These are phyloP conservation scores for Acanthochromis polyacanthus DNA, from an alignment of 2,113 vertebrate species.

Conservation along the genomic window DNA sequence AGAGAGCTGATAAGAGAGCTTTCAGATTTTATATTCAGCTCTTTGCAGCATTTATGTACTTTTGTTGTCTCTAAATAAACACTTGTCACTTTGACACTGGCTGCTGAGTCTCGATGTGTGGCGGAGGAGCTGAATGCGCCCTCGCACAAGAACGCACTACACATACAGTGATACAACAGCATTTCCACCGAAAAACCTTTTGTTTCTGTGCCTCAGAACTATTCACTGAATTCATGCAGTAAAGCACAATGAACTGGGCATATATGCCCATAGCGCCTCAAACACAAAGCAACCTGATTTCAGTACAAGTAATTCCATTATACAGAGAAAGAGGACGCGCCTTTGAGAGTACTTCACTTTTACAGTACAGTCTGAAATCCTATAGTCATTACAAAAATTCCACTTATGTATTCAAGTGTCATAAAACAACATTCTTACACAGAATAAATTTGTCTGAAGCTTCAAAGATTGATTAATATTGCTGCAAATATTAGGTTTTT, in stretches of 20 bases:
- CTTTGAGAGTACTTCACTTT: too few species aligned
- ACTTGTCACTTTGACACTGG: constrained; percentile 39
- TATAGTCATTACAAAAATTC: too few species aligned
- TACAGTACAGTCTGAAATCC: too few species aligned
- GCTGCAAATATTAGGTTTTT: too few species aligned
- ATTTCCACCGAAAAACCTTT: neutral
- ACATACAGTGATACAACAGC: neutral
- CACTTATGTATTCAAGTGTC: too few species aligned
- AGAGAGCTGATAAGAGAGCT: neutral
- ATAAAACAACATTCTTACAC: too few species aligned
- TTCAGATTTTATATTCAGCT: constrained; percentile 3
- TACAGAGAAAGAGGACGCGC: too few species aligned
- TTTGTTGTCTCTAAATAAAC: constrained; percentile 17
- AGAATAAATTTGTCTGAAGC: too few species aligned
- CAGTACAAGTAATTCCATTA: too few species aligned
- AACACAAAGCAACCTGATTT: too few species aligned
- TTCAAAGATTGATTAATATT: too few species aligned
- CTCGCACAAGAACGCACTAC: constrained; percentile 16
- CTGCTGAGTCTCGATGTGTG: constrained; percentile 15
- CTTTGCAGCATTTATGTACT: neutral
- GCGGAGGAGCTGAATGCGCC: constrained; percentile 12
- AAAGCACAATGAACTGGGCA: neutral
- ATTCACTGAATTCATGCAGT: neutral
- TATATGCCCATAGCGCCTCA: too few species aligned
- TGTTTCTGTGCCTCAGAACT: neutral